Percentiles rank a stretch among this genome's conserved stretches.
phyloP scores from a whole-genome alignment of 2,797 vertebrate genomes.

The Poeciliopsis gracilis region DNA sequence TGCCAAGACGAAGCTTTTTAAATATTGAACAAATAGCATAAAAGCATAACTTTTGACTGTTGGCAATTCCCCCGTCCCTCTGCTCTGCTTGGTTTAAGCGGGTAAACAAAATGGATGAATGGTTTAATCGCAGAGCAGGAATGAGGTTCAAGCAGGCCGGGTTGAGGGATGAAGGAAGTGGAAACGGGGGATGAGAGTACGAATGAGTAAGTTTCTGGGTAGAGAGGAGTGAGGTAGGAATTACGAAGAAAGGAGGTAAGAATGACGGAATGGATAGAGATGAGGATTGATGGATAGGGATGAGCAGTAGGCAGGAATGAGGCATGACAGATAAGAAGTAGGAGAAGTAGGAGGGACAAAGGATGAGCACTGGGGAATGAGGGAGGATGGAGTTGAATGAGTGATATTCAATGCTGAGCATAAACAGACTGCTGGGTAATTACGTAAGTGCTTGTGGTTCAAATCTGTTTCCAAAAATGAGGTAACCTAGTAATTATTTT shows the following conservation, averaged over 20 bases:
- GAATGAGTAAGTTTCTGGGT: neutral
- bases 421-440: neutral
- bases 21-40: too few relatives aligned
- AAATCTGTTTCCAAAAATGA: neutral
- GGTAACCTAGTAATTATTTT: neutral
- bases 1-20: too few relatives aligned
- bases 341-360: neutral
- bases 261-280: neutral
- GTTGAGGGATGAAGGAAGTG: neutral
- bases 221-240: neutral
- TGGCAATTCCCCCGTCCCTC: neutral
- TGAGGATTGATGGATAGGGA: neutral
- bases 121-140: neutral
- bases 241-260: neutral
- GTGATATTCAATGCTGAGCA: neutral
- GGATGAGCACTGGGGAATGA: neutral
- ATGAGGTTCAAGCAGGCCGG: neutral
- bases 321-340: neutral
- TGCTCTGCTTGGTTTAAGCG: neutral
- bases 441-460: neutral
- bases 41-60: neutral
- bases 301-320: neutral
- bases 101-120: neutral
- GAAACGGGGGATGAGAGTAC: neutral
- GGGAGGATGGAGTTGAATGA: neutral